These are phyloP conservation scores for Limnephilus marmoratus DNA, from an alignment of 2,888 invertebrate species.

Conservation along the genomic window DNA sequence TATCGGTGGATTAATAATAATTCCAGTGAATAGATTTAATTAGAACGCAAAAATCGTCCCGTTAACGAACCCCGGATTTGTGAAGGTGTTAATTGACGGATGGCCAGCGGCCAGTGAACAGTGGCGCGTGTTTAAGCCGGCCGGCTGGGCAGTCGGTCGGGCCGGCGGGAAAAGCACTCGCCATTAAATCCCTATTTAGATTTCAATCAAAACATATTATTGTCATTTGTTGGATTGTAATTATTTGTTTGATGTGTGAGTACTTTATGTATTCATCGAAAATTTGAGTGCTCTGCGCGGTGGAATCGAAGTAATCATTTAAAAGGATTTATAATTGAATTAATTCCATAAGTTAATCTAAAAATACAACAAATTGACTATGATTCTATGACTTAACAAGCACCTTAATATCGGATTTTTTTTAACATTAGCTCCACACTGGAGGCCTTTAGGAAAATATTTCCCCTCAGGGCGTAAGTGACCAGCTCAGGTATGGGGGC, in stretches of 20 bases:
- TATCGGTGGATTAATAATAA: constrained; percentile 8
- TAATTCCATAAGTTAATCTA: neutral
- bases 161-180: neutral
- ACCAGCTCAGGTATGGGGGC: too few species aligned
- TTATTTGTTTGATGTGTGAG: neutral
- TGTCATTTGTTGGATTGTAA: neutral
- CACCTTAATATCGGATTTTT: too few species aligned
- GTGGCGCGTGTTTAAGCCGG: neutral
- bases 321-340: neutral
- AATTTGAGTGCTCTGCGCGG: neutral
- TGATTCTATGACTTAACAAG: too few species aligned
- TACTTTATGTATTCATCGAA: neutral
- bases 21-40: constrained; percentile 19
- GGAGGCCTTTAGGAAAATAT: too few species aligned
- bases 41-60: constrained; percentile 18
- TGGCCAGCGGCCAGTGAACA: constrained; percentile 3
- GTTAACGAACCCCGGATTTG: constrained; percentile 16
- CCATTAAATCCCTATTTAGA: constrained; percentile 2
- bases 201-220: neutral
- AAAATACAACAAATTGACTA: too few species aligned
- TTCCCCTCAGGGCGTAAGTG: too few species aligned
- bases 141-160: neutral
- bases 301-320: neutral
- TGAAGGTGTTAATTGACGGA: constrained; percentile 36
- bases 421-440: too few species aligned